These are phyloP conservation scores for Chaetops frenatus DNA, from an alignment of 2,113 vertebrate species.

Conservation along the genomic window DNA sequence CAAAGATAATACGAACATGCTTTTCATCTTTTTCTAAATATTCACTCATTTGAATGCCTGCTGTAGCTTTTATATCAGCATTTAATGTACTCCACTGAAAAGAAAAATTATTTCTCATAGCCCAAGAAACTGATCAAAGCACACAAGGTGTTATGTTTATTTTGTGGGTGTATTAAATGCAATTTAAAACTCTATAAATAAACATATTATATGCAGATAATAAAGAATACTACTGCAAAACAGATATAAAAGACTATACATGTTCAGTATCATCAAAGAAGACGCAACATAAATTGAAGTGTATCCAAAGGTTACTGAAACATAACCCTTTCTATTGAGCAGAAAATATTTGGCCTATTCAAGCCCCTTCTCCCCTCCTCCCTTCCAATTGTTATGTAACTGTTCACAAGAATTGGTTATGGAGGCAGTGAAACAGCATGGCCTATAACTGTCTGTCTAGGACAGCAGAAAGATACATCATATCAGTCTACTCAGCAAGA, in stretches of 20 bases:
- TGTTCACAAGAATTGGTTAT: neutral
- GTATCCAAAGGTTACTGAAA: neutral
- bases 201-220: neutral
- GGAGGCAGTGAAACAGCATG: neutral
- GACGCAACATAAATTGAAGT: neutral
- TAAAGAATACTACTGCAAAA: neutral
- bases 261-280: neutral
- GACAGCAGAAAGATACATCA: neutral
- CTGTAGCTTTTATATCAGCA: slow-evolving; percentile 58
- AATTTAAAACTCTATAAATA: slow-evolving; percentile 50
- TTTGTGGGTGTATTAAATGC: slow-evolving; percentile 57
- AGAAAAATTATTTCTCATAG: slow-evolving; percentile 35
- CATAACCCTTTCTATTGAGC: neutral
- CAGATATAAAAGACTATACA: neutral
- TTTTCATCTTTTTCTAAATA: slow-evolving; percentile 83
- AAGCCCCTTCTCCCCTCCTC: neutral
- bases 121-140: slow-evolving; percentile 52
- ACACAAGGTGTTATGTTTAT: slow-evolving; percentile 31
- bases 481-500: neutral
- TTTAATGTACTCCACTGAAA: slow-evolving; percentile 54
- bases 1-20: slow-evolving; percentile 72
- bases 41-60: slow-evolving; percentile 73
- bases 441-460: neutral
- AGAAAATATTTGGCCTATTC: neutral
- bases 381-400: neutral